phyloP scores from a whole-genome alignment of 53 echinoderm and acorn worm genomes.

The Actinopyga echinites region DNA sequence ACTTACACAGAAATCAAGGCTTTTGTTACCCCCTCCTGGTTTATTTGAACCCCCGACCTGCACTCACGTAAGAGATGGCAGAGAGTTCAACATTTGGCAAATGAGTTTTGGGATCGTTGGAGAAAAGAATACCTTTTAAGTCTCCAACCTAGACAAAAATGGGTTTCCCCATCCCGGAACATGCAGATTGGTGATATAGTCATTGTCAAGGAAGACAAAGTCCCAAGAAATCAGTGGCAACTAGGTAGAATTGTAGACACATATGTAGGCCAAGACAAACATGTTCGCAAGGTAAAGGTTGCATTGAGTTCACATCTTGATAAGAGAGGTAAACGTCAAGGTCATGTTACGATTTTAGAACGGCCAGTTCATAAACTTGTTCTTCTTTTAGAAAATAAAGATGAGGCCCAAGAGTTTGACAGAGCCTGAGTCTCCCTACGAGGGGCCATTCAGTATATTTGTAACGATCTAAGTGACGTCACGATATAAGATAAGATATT shows the following conservation, averaged over 20 bases:
- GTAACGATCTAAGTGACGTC: too few relatives aligned
- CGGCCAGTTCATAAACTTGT: conserved; percentile 4
- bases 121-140: conserved; percentile 59
- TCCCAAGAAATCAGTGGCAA: conserved; percentile 53
- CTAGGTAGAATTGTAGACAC: conserved; percentile 47
- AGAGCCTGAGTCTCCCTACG: neutral
- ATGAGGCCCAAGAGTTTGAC: neutral
- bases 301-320: neutral
- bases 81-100: conserved; percentile 31
- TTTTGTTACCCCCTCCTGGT: conserved; percentile 54
- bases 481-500: too few relatives aligned
- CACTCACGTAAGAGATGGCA: neutral
- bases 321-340: neutral
- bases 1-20: conserved; percentile 52
- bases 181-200: conserved; percentile 54
- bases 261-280: neutral
- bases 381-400: neutral
- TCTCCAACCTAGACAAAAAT: conserved; percentile 59
- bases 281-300: conserved; percentile 38
- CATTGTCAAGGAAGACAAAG: conserved; percentile 43
- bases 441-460: conserved; percentile 7
- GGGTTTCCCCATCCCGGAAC: conserved; percentile 37
- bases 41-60: conserved; percentile 47
- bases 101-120: conserved; percentile 70
- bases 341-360: neutral